These are phyloP conservation scores for Apodemia mormo DNA, from an alignment of 2,888 invertebrate species.

Conservation along the genomic window DNA sequence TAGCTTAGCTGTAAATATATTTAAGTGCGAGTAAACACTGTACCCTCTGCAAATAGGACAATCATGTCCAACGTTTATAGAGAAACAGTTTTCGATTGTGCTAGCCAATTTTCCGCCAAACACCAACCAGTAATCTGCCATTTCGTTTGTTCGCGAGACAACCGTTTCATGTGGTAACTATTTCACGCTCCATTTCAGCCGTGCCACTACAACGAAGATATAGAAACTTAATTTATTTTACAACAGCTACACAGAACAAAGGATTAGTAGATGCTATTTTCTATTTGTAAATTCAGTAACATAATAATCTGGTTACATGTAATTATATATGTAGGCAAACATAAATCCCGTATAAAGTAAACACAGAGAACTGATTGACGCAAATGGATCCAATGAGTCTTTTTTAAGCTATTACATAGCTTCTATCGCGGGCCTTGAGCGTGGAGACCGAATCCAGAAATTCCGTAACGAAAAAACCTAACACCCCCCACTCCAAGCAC, in stretches of 20 bases:
- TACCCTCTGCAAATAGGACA: conserved; percentile 3
- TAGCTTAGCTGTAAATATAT: neutral
- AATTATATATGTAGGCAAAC: too few species aligned
- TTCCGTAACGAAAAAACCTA: too few species aligned
- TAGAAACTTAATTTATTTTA: conserved; percentile 34
- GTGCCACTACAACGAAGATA: conserved; percentile 64
- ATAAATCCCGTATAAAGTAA: too few species aligned
- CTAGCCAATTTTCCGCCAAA: conserved; percentile 74
- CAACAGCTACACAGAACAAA: neutral
- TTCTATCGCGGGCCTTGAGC: too few species aligned
- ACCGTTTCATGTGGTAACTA: conserved; percentile 70
- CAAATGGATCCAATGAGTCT: too few species aligned
- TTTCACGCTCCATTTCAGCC: conserved; percentile 77
- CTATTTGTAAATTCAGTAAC: too few species aligned
- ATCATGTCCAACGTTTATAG: conserved; percentile 28
- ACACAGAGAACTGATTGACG: too few species aligned
- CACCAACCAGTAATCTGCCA: conserved; percentile 58
- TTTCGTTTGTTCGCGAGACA: conserved; percentile 75
- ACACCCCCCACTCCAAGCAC: too few species aligned
- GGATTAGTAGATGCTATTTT: too few species aligned
- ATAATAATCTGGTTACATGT: too few species aligned
- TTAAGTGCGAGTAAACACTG: neutral
- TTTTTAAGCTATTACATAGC: too few species aligned
- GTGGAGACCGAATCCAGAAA: too few species aligned
- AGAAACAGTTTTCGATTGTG: conserved; percentile 46